Conservation (phyloP, 2,797 vertebrate species). For the Emydoidea blandingii region DNA sequence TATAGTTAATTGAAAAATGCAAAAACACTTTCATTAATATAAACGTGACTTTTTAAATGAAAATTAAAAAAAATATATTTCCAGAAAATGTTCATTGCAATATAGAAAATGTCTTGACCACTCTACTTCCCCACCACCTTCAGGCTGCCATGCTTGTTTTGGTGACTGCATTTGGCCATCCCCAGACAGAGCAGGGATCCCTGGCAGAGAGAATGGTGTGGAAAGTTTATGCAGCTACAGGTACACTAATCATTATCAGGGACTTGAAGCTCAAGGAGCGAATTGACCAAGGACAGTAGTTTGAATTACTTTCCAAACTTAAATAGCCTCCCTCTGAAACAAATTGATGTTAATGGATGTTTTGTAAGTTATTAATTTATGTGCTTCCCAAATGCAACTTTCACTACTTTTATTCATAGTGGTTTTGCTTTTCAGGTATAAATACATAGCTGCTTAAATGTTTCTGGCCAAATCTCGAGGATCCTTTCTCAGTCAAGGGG, state of each 20-base stretch:
- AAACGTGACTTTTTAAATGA: background rate
- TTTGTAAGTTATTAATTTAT: background rate
- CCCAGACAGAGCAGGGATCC: background rate
- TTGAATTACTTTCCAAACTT: background rate
- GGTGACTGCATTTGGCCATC: background rate
- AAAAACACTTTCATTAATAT: background rate
- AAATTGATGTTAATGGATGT: background rate
- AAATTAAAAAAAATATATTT: background rate
- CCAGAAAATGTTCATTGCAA: background rate
- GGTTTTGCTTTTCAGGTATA: background rate
- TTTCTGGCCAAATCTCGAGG: background rate
- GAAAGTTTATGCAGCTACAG: background rate
- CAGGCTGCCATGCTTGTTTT: background rate
- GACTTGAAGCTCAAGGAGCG: background rate
- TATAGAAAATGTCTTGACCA: background rate
- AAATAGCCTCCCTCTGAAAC: background rate
- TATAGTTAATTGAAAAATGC: background rate
- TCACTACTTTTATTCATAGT: background rate
- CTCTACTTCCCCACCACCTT: background rate
- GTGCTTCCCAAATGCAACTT: background rate
- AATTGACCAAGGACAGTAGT: background rate
- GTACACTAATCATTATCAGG: background rate
- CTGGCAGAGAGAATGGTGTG: background rate
- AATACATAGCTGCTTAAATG: background rate
- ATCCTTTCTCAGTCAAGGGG: background rate